Evolutionary conservation across 2,888 invertebrate genomes (phyloP), one percentile per base, ranked within the genome.

Genomic region (Eretmocerus hayati): DNA sequence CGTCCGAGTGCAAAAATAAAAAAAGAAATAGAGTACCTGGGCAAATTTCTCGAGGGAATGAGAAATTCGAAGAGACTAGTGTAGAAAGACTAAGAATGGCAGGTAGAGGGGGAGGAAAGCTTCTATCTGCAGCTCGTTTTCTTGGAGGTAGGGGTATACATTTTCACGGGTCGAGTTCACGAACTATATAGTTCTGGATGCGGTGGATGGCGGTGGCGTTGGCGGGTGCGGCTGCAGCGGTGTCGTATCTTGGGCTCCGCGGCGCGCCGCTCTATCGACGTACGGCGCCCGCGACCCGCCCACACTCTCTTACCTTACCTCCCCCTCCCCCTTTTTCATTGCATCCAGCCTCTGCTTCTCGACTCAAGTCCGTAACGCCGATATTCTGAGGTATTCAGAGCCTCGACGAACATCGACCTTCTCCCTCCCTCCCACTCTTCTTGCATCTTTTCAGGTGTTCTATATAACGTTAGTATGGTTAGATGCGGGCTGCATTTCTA

Each of bases 181-280:
- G n/a, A n/a, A n/a, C n/a, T n/a, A n/a, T n/a, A n/a, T n/a, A n/a
- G n/a, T n/a, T n/a, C n/a, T n/a, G n/a, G n/a, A n/a, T n/a, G n/a
- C n/a, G n/a, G n/a, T n/a, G n/a, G n/a, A n/a, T n/a, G n/a, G n/a
- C n/a, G n/a, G n/a, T n/a, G n/a, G n/a, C n/a, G 65, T 68, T 63
- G 63, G 65, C 66, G 63, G 36, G n/a, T 36, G 23, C 19, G 62
- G 69, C 59, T 64, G 69, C 66, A 58, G 70, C 64, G 69, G 70
- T 70, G 70, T 70, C 69, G 70, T 69, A 68, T 69, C 70, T 71
- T 70, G 70, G 70, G 69, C 70, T 69, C 70, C 65, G 70, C 62
- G 70, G 70, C 69, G 69, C 70, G 69, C 70, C 70, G 70, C 70
- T 70, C 70, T 70, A 71, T 71, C 70, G 70, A 71, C 70, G 70